phyloP scores from a whole-genome alignment of 1,140 invertebrate genomes.

The Bombyx mandarina region DNA sequence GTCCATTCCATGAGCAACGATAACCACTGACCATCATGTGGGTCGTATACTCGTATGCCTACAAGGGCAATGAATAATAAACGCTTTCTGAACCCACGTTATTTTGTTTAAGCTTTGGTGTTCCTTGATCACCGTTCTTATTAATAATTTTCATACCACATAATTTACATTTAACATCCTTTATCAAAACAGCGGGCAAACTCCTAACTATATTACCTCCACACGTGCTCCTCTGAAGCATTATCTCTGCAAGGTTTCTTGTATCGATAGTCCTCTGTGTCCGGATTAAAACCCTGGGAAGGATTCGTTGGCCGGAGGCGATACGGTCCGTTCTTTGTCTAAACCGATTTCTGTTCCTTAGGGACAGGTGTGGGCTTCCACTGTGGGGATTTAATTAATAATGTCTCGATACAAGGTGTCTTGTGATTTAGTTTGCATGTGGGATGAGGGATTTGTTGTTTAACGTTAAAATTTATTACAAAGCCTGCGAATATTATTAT shows the following conservation, averaged over 20 bases:
- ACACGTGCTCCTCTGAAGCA: constrained; percentile 17
- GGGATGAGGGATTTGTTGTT: neutral
- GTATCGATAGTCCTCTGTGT: constrained; percentile 38
- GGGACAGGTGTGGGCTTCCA: constrained; percentile 54
- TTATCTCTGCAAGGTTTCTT: constrained; percentile 19
- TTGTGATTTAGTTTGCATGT: constrained; percentile 23
- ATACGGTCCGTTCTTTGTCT: constrained; percentile 50
- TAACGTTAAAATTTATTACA: constrained; percentile 1
- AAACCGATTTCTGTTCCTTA: constrained; percentile 38
- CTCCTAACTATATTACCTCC: constrained; percentile 4
- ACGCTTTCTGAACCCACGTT: too few relatives aligned
- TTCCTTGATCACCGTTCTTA: neutral
- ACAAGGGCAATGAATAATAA: too few relatives aligned
- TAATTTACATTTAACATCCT: neutral
- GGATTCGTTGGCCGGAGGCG: constrained; percentile 42
- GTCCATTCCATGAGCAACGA: too few relatives aligned
- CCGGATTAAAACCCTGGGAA: constrained; percentile 38
- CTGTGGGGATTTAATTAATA: constrained; percentile 52
- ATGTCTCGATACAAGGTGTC: constrained; percentile 46
- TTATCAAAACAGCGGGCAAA: constrained; percentile 2
- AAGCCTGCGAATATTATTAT: neutral
- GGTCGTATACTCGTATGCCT: too few relatives aligned
- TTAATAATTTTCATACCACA: neutral
- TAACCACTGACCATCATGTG: too few relatives aligned
- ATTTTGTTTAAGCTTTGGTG: too few relatives aligned